Evolutionary conservation across 2,888 invertebrate species (phyloP).

Genomic region (Coelinius sp.): DNA sequence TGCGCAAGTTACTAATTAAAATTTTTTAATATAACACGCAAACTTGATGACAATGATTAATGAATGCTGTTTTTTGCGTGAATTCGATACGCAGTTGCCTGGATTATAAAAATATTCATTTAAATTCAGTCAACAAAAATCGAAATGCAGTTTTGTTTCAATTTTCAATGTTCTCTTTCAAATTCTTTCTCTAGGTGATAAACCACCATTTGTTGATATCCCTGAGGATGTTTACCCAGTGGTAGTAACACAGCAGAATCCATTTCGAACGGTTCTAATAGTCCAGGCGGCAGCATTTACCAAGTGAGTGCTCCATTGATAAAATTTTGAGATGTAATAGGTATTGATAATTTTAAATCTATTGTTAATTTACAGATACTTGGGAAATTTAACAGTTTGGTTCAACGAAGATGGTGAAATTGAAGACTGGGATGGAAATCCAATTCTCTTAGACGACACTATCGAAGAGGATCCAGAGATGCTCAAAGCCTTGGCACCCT

Average conservation of each 20-base stretch:
- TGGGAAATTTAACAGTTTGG: conserved; percentile 82
- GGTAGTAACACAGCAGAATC: conserved; percentile 74
- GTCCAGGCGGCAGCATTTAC: conserved; percentile 83
- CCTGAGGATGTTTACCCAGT: conserved; percentile 81
- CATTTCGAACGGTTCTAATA: conserved; percentile 76
- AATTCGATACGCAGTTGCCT: not conserved
- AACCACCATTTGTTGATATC: conserved; percentile 66
- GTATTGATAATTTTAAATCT: not conserved
- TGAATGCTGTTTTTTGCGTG: not conserved
- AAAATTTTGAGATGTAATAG: not conserved
- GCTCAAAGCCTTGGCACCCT: conserved; percentile 75
- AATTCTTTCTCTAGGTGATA: conserved; percentile 50
- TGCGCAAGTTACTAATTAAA: not conserved
- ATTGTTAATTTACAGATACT: conserved; percentile 72
- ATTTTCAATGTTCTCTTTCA: too few species aligned
- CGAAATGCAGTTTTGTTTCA: too few species aligned
- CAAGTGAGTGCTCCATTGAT: conserved; percentile 63
- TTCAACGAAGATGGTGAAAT: conserved; percentile 81
- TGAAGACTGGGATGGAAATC: conserved; percentile 79
- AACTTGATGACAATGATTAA: not conserved
- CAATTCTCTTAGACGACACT: conserved; percentile 77
- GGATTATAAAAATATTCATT: not conserved
- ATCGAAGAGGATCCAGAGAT: conserved; percentile 78
- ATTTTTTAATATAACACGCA: not conserved
- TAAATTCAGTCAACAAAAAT: not conserved